Conservation (phyloP, 2,797 vertebrate genomes). For the Kryptolebias ocellatus region DNA sequence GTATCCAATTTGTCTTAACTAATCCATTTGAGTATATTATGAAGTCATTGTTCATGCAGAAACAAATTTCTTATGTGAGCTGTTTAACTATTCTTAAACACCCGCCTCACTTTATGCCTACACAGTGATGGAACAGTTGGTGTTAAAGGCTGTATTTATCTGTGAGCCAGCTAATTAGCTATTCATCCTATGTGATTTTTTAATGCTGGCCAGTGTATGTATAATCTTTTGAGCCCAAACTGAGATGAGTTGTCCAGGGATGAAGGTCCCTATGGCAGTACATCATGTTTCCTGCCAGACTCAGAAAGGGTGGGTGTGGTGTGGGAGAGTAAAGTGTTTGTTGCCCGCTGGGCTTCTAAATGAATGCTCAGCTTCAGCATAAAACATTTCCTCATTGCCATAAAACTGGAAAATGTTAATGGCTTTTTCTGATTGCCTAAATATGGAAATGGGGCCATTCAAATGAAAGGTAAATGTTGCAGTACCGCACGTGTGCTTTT, state of each 20-base stretch:
- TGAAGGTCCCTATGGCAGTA: slow-evolving; percentile 47
- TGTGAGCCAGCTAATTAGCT: slow-evolving; percentile 56
- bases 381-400: slow-evolving; percentile 60
- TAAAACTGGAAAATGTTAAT: slow-evolving; percentile 68
- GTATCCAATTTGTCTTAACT: slow-evolving; percentile 11
- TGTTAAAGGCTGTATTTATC: slow-evolving; percentile 57
- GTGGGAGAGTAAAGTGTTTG: slow-evolving; percentile 50
- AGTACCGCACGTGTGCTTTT: slow-evolving; percentile 43
- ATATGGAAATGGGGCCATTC: slow-evolving; percentile 70
- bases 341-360: slow-evolving; percentile 59
- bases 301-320: slow-evolving; percentile 33
- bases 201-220: slow-evolving; percentile 50
- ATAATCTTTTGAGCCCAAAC: slow-evolving; percentile 54
- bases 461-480: slow-evolving; percentile 55
- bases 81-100: slow-evolving; percentile 18
- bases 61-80: slow-evolving; percentile 13
- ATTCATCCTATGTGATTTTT: slow-evolving; percentile 63
- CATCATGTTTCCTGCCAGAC: slow-evolving; percentile 48
- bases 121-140: slow-evolving; percentile 37
- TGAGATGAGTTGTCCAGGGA: slow-evolving; percentile 59
- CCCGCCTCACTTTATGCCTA: slow-evolving; percentile 32
- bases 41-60: slow-evolving; percentile 23
- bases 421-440: slow-evolving; percentile 62
- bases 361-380: slow-evolving; percentile 45
- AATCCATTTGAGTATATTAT: slow-evolving; percentile 28